Base-by-base conservation (phyloP, 1,140 invertebrate species). In the Augochlora pura region DNA sequence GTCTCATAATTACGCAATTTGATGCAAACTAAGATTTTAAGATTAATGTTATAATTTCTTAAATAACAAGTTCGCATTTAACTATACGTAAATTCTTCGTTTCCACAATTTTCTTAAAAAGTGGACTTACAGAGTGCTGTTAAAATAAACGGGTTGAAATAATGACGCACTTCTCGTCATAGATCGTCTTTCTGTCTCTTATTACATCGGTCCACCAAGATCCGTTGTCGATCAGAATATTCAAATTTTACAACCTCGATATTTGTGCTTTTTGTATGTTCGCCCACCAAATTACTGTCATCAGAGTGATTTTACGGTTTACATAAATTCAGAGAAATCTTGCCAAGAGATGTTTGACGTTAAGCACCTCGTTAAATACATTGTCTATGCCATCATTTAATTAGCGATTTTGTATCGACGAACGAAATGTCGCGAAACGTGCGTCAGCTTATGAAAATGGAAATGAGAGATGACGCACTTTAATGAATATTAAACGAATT, bases 301-400 rank as follows among this genome's bases (percentile, higher is more conserved):
- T 32, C 4, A 8, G 6, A 2, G 59, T 32, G 2, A 21, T 46
- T 67, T 76, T 32, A 42, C 23, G 64, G 46, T 67, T 59, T 59
- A 38, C 59, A 64, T 74, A 65, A 76, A 67, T 46, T 76, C 42
- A 14, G 9, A 25, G 25, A 27, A 27, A 39, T 6, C 10, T 27
- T 0, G 0, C n/a, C 7, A 8, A n/a, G 25, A 6, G 10, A 12
- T 12, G 18, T 38, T 4, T 21, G 10, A 25, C 0, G 66, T 75
- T 42, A 59, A 64, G 21, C 39, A 9, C 25, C 16, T 25, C 42
- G 5, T 49, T 67, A 64, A 64, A n/a, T 39, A 39, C 62, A 46
- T 77, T 69, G 74, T 69, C 10, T n/a, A 62, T 8, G 52, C n/a
- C 16, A 46, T 27, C 68, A 46, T n/a, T 66, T 64, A 64, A 64